Percentiles rank a stretch among this genome's conserved stretches.
phyloP scores from a whole-genome alignment of 30 jellyfish, hydroid and myxozoan genomes.

The Aurelia aurita complex sp. Pacific region DNA sequence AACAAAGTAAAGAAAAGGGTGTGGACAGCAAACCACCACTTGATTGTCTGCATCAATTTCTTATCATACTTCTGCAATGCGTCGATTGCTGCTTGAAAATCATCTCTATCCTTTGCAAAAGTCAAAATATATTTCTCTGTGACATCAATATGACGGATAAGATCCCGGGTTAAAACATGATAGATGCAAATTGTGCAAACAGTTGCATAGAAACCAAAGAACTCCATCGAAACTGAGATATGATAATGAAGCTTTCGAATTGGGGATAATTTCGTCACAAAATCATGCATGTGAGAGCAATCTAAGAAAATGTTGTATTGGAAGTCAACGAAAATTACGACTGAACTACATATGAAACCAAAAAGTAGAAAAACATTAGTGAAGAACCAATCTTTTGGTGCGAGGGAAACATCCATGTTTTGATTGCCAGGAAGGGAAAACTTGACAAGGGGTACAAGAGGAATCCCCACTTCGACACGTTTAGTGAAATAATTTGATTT shows the following conservation, averaged over 20 bases:
- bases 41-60: constrained; percentile 5
- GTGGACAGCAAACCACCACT: constrained; percentile 9
- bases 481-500: not conserved
- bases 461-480: not conserved
- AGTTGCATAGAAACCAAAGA: constrained; percentile 5
- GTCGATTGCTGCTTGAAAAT: not conserved
- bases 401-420: not conserved
- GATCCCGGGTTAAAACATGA: not conserved
- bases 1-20: constrained; percentile 1
- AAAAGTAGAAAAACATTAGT: constrained; percentile 2
- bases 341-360: not conserved
- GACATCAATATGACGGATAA: not conserved
- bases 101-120: not conserved
- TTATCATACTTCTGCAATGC: not conserved
- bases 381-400: not conserved
- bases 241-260: constrained; percentile 1
- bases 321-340: constrained; percentile 2
- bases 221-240: constrained; percentile 10
- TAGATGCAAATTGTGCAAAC: constrained; percentile 1
- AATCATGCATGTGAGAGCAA: constrained; percentile 1
- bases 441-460: not conserved
- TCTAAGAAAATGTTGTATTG: not conserved
- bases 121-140: not conserved
- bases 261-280: not conserved
- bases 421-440: not conserved